Evolutionary conservation across 2,797 vertebrate species (phyloP).

Genomic region (Enteromius trimaculatus): DNA sequence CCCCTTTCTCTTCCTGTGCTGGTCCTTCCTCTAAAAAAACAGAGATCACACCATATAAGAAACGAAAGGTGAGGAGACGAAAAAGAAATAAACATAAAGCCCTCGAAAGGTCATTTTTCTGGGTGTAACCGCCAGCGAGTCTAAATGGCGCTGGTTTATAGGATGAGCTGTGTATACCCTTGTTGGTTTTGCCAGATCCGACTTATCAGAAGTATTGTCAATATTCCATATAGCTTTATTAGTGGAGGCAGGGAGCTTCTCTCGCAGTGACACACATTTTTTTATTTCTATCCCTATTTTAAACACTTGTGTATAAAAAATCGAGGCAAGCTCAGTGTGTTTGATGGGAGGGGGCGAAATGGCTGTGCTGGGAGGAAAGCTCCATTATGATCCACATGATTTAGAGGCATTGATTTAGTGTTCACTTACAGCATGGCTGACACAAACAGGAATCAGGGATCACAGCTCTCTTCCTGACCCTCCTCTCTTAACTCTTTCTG

Average conservation of each 20-base stretch:
- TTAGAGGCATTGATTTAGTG: slow-evolving; percentile 52
- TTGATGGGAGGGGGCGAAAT: slow-evolving; percentile 18
- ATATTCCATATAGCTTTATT: neutral
- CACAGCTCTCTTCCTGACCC: slow-evolving; percentile 49
- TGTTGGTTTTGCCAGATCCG: neutral
- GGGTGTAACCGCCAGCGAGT: slow-evolving; percentile 47
- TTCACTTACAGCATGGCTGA: slow-evolving; percentile 42
- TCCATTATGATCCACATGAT: slow-evolving; percentile 47
- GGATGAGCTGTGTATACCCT: neutral
- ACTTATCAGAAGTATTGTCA: neutral
- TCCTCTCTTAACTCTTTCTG: slow-evolving; percentile 40
- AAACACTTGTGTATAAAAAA: neutral
- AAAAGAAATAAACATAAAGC: slow-evolving; percentile 46
- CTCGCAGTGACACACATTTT: slow-evolving; percentile 7
- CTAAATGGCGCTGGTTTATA: slow-evolving; percentile 20
- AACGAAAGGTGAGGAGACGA: slow-evolving; percentile 48
- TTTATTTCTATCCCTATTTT: slow-evolving; percentile 9
- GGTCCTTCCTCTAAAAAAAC: slow-evolving; percentile 51
- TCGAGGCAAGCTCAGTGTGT: neutral
- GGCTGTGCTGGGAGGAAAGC: slow-evolving; percentile 48
- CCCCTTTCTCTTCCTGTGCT: slow-evolving; percentile 69
- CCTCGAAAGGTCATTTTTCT: slow-evolving; percentile 43
- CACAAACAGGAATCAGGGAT: slow-evolving; percentile 57
- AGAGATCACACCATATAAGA: slow-evolving; percentile 49
- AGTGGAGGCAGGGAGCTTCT: neutral